phyloP scores from a whole-genome alignment of 2,888 invertebrate genomes.

The Lathronympha strigana region DNA sequence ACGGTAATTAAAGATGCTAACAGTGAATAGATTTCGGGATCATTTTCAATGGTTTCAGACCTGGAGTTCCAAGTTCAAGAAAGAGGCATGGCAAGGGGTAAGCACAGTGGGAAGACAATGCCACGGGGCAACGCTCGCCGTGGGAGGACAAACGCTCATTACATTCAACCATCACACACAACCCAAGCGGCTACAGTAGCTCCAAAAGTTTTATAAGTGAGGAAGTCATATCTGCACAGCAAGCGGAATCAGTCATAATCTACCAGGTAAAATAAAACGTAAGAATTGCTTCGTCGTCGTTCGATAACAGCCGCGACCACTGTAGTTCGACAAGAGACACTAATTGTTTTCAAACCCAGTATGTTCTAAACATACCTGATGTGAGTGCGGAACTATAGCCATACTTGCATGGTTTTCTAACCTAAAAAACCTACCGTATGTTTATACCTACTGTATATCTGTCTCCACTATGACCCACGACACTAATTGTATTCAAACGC shows the following conservation, averaged over 20 bases:
- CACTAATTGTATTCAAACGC: slow-evolving; percentile 62
- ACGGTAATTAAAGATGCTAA: too few species aligned
- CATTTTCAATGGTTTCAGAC: neutral
- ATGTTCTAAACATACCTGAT: too few species aligned
- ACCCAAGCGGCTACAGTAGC: neutral
- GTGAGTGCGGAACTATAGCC: neutral
- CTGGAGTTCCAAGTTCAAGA: neutral
- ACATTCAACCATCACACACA: too few species aligned
- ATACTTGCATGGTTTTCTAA: neutral
- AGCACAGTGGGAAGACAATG: slow-evolving; percentile 14
- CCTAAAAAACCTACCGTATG: neutral
- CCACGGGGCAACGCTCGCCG: slow-evolving; percentile 13
- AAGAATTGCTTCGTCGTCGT: too few species aligned
- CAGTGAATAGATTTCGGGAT: too few species aligned
- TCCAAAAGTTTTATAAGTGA: neutral
- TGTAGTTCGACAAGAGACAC: too few species aligned
- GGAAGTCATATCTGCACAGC: too few species aligned
- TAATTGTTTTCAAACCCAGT: too few species aligned
- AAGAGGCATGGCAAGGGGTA: neutral
- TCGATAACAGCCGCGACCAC: too few species aligned
- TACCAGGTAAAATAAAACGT: too few species aligned
- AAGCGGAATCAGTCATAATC: neutral
- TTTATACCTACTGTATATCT: slow-evolving; percentile 18
- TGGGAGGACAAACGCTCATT: slow-evolving; percentile 18
- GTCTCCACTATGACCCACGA: slow-evolving; percentile 7